A percentile compares a stretch with the other conserved stretches of the same genome.
These are phyloP conservation scores for Diadema setosum DNA, from an alignment of 35 echinoderm and acorn worm species.

Conservation along the genomic window DNA sequence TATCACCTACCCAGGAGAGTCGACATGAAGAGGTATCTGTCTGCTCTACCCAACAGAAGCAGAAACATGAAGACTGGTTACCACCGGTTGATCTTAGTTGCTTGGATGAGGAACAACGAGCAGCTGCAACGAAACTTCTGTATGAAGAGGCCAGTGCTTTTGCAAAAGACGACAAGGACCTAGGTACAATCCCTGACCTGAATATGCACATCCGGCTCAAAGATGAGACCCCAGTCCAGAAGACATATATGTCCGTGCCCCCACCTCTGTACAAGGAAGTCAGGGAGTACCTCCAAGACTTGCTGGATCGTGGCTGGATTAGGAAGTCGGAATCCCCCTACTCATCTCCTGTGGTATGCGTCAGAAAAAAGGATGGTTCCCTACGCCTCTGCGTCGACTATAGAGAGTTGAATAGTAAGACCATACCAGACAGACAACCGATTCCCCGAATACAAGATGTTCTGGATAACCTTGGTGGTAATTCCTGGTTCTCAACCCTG, in stretches of 20 bases:
- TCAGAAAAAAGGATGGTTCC: conserved; percentile 40
- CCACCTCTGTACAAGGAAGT: conserved; percentile 23
- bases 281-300: conserved; percentile 9
- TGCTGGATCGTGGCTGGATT: conserved; percentile 39
- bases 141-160: conserved; percentile 14
- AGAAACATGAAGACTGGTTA: not conserved
- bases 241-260: conserved; percentile 11
- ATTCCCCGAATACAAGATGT: conserved; percentile 39
- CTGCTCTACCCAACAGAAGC: not conserved
- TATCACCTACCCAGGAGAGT: not conserved
- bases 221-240: conserved; percentile 44
- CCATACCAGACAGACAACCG: conserved; percentile 31
- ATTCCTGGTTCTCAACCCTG: conserved; percentile 10
- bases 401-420: conserved; percentile 36
- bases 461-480: conserved; percentile 13
- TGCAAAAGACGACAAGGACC: conserved; percentile 32
- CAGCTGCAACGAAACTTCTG: not conserved
- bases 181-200: not conserved
- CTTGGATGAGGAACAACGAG: not conserved
- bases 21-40: not conserved
- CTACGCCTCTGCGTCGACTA: conserved; percentile 44
- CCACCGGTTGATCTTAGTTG: conserved; percentile 35
- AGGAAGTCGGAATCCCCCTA: conserved; percentile 31
- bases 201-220: conserved; percentile 27
- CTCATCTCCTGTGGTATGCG: conserved; percentile 50